phyloP scores from a whole-genome alignment of 53 echinoderm and acorn worm species.

The Mesocentrotus franciscanus region DNA sequence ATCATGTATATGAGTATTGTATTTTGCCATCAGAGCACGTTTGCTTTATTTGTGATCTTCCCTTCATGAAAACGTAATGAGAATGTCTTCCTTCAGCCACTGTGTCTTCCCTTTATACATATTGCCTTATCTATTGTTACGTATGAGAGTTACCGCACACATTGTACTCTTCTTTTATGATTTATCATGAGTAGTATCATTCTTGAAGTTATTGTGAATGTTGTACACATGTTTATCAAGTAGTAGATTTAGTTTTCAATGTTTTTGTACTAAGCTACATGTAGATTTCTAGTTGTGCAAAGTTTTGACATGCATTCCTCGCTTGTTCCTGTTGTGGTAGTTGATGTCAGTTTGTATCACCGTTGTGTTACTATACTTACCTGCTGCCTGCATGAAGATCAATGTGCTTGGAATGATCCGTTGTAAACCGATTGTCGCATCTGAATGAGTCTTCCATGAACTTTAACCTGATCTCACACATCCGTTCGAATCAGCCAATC shows the following conservation, averaged over 20 bases:
- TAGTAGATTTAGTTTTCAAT: slow-evolving; percentile 2
- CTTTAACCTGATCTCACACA: neutral
- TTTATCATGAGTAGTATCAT: neutral
- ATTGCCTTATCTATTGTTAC: neutral
- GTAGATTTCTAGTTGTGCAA: neutral
- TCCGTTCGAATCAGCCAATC: slow-evolving; percentile 21
- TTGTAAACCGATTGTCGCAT: slow-evolving; percentile 19
- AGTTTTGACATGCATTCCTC: neutral
- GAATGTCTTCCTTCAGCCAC: neutral
- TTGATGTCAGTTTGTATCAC: neutral
- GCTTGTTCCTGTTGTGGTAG: neutral
- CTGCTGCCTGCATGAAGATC: slow-evolving; percentile 40
- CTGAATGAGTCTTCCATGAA: neutral
- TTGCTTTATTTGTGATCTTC: neutral
- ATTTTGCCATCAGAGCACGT: neutral
- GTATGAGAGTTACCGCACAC: neutral
- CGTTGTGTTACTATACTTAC: neutral
- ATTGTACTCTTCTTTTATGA: neutral
- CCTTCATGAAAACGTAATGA: neutral
- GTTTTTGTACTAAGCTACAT: neutral
- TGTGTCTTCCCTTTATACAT: too few relatives aligned
- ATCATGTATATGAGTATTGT: neutral
- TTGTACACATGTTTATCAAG: neutral
- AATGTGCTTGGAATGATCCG: slow-evolving; percentile 31
- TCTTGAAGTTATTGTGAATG: neutral